phyloP scores from a whole-genome alignment of 2,797 vertebrate species.

The Clarias laeviceps region DNA sequence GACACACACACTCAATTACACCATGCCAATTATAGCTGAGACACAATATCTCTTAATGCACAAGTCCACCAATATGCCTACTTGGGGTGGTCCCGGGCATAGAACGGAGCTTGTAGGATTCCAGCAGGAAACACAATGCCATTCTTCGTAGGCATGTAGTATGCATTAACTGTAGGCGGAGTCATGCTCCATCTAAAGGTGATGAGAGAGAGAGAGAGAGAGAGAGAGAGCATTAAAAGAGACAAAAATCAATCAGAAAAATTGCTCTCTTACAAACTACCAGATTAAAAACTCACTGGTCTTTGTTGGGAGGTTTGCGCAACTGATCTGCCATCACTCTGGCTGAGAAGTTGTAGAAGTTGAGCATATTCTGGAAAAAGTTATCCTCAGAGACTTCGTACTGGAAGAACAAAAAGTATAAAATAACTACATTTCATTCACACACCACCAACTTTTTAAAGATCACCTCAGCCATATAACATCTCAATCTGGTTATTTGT shows the following conservation, averaged over 20 bases:
- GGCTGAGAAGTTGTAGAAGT: constrained; percentile 97
- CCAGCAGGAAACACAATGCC: constrained; percentile 96
- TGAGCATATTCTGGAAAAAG: constrained; percentile 98
- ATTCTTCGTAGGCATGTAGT: constrained; percentile 97
- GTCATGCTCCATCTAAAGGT: constrained; percentile 95
- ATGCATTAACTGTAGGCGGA: constrained; percentile 95
- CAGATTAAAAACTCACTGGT: constrained; percentile 82
- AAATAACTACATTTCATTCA: constrained; percentile 14
- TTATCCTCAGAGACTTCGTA: constrained; percentile 93
- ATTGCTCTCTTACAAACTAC: background rate
- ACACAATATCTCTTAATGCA: background rate
- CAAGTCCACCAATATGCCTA: constrained; percentile 61
- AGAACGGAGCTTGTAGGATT: constrained; percentile 96
- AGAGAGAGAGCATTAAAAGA: background rate
- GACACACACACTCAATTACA: background rate
- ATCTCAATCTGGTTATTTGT: constrained; percentile 4
- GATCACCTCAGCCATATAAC: background rate
- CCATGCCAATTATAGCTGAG: background rate
- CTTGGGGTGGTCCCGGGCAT: constrained; percentile 92
- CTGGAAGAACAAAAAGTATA: constrained; percentile 65
- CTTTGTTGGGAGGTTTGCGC: constrained; percentile 92
- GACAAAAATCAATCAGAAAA: background rate
- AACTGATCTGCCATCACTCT: constrained; percentile 96
- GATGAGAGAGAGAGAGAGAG: background rate
- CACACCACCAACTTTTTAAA: background rate